These are phyloP conservation scores for Corythornis madagascariensis DNA, from an alignment of 2,113 vertebrate species.

Conservation along the genomic window DNA sequence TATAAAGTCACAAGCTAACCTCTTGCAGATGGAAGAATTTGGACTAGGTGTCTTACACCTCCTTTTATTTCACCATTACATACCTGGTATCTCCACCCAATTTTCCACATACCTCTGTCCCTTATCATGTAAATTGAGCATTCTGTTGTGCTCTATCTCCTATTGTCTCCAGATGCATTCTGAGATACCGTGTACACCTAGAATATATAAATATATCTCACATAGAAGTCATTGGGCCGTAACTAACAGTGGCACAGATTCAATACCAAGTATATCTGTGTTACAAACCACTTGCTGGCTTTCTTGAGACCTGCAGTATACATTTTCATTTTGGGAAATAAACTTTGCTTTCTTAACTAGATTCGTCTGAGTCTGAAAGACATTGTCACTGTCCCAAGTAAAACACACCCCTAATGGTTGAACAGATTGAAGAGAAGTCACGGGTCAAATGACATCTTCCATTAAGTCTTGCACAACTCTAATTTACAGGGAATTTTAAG, in stretches of 20 bases:
- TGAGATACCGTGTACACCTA: neutral
- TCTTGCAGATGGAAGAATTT: neutral
- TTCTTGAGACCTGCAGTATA: neutral
- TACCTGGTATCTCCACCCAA: neutral
- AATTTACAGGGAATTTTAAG: neutral
- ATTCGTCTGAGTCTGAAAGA: neutral
- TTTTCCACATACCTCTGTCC: neutral
- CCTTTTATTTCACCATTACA: neutral
- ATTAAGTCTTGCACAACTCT: neutral
- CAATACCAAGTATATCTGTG: neutral
- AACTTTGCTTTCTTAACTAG: neutral
- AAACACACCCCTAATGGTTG: neutral
- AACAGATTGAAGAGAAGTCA: neutral
- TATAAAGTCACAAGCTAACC: neutral
- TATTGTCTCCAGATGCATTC: neutral
- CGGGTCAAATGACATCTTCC: neutral
- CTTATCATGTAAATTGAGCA: neutral
- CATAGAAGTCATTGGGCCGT: neutral
- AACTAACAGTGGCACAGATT: neutral
- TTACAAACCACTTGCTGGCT: neutral
- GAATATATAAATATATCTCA: neutral
- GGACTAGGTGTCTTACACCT: rapidly evolving
- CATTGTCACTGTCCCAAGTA: neutral
- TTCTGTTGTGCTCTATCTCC: neutral
- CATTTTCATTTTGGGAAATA: neutral